Base-by-base conservation (phyloP, 2,113 vertebrate species). In the Sylvilagus bachmani region DNA sequence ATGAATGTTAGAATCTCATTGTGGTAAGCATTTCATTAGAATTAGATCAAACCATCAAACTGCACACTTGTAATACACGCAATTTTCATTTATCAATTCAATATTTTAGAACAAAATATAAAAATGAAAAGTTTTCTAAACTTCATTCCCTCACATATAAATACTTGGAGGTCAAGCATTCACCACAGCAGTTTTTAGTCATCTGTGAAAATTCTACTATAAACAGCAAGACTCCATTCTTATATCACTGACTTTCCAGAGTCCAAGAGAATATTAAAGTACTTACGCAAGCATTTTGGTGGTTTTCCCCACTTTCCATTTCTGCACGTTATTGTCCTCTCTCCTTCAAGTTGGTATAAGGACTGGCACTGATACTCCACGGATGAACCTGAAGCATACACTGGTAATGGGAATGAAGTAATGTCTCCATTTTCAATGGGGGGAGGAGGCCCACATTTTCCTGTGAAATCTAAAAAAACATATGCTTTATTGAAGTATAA, bases 241-340 rank as follows among this genome's bases (percentile, higher is more conserved):
- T 3, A 33, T 36, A 11, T 31, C 36, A 33, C 0, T 2, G 6
- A n/a, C 27, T 89, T 29, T 64, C 36, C n/a, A 31, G 19, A 2
- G 62, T 70, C 6, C n/a, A 27, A 25, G 3, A 14, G 10, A 19
- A 70, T 13, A 64, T 5, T 55, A 5, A 84, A 29, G 33, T 36
- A 95, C 96, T 88, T 79, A 94, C 51, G 0, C 44, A 94, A 3
- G 89, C 98, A 98, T 25, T 66, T 89, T 69, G 98, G 98, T 21
- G 95, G 94, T 9, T 97, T 89, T 44, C 58, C 94, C 98, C 98
- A 98, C 36, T 36, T 88, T 79, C 98, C 98, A 92, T 97, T 92
- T 73, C 79, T 90, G 29, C 98, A 98, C 44, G 36, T 58, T 94
- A 98, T 90, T 11, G 7, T 3, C 1, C 66, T 80, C 90, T 78